These are phyloP conservation scores for Periparus ater DNA, from an alignment of 2,797 vertebrate species.

Conservation along the genomic window DNA sequence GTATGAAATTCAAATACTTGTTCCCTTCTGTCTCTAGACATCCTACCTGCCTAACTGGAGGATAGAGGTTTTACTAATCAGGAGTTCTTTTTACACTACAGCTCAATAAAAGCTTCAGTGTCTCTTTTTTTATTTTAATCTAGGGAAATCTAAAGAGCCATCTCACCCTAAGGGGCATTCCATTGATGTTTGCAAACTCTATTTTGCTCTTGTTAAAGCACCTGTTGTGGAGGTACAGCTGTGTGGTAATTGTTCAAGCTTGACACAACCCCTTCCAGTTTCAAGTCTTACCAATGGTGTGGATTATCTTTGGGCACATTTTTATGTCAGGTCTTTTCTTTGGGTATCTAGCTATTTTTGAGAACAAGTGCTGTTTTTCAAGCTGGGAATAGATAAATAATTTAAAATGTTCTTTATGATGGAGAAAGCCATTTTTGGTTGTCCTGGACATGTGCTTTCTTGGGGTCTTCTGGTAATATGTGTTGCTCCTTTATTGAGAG, in stretches of 20 bases:
- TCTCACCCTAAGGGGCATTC: constrained; percentile 30
- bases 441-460: background rate
- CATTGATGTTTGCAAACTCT: constrained; percentile 8
- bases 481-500: background rate
- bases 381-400: background rate
- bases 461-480: background rate
- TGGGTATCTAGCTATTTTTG: background rate
- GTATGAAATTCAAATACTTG: background rate
- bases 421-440: background rate
- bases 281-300: background rate
- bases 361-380: background rate
- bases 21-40: background rate
- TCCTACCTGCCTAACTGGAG: background rate
- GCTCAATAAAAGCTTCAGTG: background rate
- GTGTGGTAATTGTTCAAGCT: constrained; percentile 34
- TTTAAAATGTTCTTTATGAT: background rate
- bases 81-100: background rate
- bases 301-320: background rate
- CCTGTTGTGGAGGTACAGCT: constrained; percentile 58
- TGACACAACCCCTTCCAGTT: constrained; percentile 46
- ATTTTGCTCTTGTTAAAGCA: constrained; percentile 42
- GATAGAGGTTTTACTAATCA: background rate
- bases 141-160: background rate
- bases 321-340: background rate
- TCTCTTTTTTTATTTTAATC: background rate